Base-by-base conservation (phyloP, 2,888 invertebrate species). In the Eupithecia subfuscata region DNA sequence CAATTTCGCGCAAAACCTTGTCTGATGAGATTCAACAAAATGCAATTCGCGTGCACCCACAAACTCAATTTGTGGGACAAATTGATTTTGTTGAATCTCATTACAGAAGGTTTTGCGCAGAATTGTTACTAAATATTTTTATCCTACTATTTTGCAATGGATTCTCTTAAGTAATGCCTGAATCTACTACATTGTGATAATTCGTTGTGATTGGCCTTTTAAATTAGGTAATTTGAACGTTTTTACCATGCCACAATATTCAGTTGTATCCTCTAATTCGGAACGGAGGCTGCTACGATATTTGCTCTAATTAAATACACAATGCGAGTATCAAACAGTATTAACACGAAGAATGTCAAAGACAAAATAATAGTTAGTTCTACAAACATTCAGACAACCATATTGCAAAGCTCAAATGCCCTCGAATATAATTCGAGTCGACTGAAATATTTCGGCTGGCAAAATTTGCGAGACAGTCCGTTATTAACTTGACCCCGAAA, bases 401-500 rank as follows among this genome's bases (percentile, higher is more conserved):
- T n/a, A 67, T 67, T 67, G 65, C 40, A 67, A 67, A 67, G 37
- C 65, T 40, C 65, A 67, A 67, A 37, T n/a, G 16, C 18, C 40
- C n/a, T 37, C 65, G 14, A n/a, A 67, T 16, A 67, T 37, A 67
- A 60, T 60, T 60, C 60, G 1, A 67, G 65, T 37, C 40, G 34
- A n/a, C 65, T 60, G 40, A n/a, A 67, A 67, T 67, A 40, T 67
- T 67, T 40, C 65, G 37, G 22, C 63, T n/a, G 12, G 5, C 65
- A 12, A 37, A 37, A 67, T 67, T 60, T 67, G 65, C 37, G 37
- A 40, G 65, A 67, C 22, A 67, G 43, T 40, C 43, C 25, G 43
- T 68, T 68, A 43, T 68, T 68, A 43, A 68, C 37, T 43, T 25
- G 43, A 68, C 68, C 43, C 43, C 68, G 9, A 40, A 68, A 68